Base-by-base conservation (phyloP, 2,797 vertebrate species). In the Pseudochaenichthys georgianus region DNA sequence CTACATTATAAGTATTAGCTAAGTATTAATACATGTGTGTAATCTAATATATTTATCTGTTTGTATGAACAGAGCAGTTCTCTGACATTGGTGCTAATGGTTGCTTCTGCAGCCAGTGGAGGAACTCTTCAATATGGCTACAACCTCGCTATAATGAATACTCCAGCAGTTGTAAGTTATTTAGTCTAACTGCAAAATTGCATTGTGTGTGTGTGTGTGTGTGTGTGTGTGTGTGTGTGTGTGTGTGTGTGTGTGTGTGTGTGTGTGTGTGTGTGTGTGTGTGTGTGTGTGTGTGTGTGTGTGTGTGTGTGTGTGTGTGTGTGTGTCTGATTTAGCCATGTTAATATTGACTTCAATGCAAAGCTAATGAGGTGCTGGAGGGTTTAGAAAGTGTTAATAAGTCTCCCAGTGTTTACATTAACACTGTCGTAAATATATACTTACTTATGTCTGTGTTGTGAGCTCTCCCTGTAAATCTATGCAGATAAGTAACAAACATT, bases 71-170 rank as follows among this genome's bases (percentile, higher is more conserved):
- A 97, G 96, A 74, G 94, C 64, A 93, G 88, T 79, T 69, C 81
- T 76, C 83, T 91, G 79, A 94, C 92, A 61, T 85, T 99, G 86
- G 88, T 96, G 69, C 88, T 98, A 28, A 96, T 96, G 78, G 87
- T 97, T 84, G 95, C 94, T 41, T 96, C 96, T 0, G 94, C 97
- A 60, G 96, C 96, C 58, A 95, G 96, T 72, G 97, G 98, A 76
- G 98, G 98, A 75, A 97, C 96, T 42, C 96, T 99, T 80, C 98
- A 97, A 3, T 99, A 97, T 9, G 97, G 97, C 57, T 98, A 97
- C 91, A 99, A 97, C 89, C 94, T 99, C 3, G 96, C 96, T 51
- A 95, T 98, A 84, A 97, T 98, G 95, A 98, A 96, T 28, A 91
- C 97, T 72, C 96, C 97, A 7, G 96, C 95, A 55, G 73, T 70